Percentiles rank a stretch among this genome's conserved stretches.
phyloP scores from a whole-genome alignment of 2,113 vertebrate species.

The Oryzias javanicus region DNA sequence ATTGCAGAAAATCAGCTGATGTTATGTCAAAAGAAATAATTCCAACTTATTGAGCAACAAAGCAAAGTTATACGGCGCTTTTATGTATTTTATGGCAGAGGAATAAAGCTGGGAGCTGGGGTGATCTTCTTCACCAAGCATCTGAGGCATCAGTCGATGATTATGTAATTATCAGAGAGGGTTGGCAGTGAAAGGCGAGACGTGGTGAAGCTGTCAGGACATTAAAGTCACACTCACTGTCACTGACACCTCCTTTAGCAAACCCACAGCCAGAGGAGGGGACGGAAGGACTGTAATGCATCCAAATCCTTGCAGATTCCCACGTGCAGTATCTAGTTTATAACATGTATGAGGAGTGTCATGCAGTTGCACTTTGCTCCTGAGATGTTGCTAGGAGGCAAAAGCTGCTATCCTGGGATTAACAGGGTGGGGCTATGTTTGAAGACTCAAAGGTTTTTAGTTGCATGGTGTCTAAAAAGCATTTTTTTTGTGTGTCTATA shows the following conservation, averaged over 20 bases:
- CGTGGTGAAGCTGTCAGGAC: constrained; percentile 7
- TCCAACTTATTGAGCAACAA: too few species aligned
- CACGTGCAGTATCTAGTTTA: not conserved
- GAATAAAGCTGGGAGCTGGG: not conserved
- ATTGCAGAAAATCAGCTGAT: constrained; percentile 52
- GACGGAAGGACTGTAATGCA: not conserved
- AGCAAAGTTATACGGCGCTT: too few species aligned
- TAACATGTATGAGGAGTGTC: constrained; percentile 9
- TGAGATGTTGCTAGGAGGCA: constrained; percentile 12
- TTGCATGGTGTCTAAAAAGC: constrained; percentile 23
- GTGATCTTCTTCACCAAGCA: not conserved
- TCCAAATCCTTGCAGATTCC: not conserved
- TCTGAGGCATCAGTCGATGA: not conserved
- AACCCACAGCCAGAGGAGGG: constrained; percentile 14
- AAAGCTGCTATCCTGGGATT: constrained; percentile 27
- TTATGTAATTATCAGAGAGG: constrained; percentile 39
- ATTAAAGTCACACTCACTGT: constrained; percentile 29
- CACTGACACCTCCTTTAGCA: constrained; percentile 35
- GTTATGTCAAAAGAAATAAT: constrained; percentile 9
- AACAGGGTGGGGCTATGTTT: constrained; percentile 36
- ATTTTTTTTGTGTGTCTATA: constrained; percentile 22
- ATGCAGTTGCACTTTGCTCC: constrained; percentile 1
- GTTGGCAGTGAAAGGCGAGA: constrained; percentile 13
- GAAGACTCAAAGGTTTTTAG: constrained; percentile 39
- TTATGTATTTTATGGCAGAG: too few species aligned